phyloP scores from a whole-genome alignment of 64 coral and sea anemone species.

The Actinia equina region DNA sequence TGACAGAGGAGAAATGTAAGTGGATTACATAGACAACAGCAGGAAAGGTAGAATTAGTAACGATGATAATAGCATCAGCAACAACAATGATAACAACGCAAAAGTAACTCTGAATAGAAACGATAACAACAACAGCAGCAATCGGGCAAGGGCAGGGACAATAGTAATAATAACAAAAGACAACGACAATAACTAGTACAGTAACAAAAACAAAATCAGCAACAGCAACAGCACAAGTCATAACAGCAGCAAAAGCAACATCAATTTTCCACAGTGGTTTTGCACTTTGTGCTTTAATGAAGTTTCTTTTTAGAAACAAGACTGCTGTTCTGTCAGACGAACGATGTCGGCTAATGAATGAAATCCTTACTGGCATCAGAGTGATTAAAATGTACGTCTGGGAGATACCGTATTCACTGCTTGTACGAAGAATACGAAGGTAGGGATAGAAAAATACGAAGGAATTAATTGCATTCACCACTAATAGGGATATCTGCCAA shows the following conservation, averaged over 20 bases:
- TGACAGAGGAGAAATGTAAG: no score
- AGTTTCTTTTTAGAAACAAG: conserved; percentile 24
- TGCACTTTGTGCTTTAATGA: background rate
- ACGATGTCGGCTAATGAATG: conserved; percentile 51
- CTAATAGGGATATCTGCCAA: no score
- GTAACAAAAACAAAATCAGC: background rate
- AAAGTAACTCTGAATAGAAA: background rate
- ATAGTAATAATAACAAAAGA: background rate
- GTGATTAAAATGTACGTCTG: conserved; percentile 66
- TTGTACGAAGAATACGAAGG: conserved; percentile 41
- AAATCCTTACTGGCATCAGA: conserved; percentile 39
- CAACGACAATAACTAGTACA: background rate
- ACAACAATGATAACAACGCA: background rate
- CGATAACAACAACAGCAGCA: background rate
- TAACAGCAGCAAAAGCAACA: background rate
- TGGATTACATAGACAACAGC: no score
- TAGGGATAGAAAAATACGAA: background rate
- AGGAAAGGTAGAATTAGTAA: background rate
- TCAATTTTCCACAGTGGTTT: background rate
- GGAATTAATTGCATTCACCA: background rate
- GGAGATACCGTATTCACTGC: conserved; percentile 47
- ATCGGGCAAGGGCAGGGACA: background rate
- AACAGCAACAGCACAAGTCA: background rate
- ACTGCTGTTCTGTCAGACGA: conserved; percentile 48
- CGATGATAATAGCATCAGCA: background rate